Evolutionary conservation across 2,797 vertebrate species (phyloP).

Genomic region (Picus viridis): DNA sequence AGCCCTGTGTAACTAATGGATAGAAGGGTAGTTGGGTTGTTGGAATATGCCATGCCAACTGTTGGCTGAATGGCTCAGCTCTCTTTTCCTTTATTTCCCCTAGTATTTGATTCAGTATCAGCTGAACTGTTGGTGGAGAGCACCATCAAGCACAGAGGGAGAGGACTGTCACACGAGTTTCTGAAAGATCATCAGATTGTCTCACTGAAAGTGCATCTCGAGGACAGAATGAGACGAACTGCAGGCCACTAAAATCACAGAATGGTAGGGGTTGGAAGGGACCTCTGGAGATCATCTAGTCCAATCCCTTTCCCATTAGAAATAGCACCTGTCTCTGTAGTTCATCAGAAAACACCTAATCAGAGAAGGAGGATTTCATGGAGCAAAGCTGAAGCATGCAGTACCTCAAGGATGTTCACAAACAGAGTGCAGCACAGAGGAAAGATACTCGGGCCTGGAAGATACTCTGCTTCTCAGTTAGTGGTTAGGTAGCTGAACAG

Average conservation of each 20-base stretch:
- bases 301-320: not conserved
- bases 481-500: not conserved
- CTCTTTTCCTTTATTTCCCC: not conserved
- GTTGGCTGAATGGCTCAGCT: not conserved
- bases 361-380: not conserved
- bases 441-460: not conserved
- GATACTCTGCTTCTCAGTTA: not conserved
- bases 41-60: not conserved
- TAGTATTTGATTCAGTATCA: not conserved
- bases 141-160: fast-evolving
- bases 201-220: not conserved
- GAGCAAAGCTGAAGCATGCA: not conserved
- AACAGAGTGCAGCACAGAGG: not conserved
- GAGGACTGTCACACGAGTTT: not conserved
- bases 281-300: too few species aligned
- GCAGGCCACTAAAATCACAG: not conserved
- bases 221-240: not conserved
- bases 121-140: not conserved
- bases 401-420: not conserved
- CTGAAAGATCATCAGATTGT: not conserved
- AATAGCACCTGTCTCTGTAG: not conserved
- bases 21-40: not conserved
- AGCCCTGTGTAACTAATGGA: not conserved
- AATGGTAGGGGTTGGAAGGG: not conserved
- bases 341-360: not conserved